Evolutionary conservation across 2,888 invertebrate species (phyloP).

Genomic region (Hyalella azteca): DNA sequence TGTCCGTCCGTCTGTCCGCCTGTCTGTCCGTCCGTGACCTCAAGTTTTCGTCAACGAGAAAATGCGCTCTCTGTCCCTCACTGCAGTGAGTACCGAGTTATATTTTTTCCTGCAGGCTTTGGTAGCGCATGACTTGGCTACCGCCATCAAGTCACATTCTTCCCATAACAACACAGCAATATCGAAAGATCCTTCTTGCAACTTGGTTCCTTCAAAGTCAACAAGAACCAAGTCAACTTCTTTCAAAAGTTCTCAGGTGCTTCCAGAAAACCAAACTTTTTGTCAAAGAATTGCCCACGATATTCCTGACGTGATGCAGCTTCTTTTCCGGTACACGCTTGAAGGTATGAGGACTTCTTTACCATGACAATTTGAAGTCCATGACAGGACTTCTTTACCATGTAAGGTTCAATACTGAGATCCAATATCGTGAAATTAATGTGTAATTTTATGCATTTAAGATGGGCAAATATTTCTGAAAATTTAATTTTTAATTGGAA

Average conservation of each 20-base stretch:
- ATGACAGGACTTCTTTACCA: too few relatives aligned
- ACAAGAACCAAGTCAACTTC: conserved; percentile 60
- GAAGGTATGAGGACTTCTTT: conserved; percentile 63
- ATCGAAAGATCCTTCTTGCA: neutral
- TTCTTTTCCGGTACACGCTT: conserved; percentile 64
- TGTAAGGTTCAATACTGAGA: too few relatives aligned
- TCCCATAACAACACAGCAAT: conserved; percentile 37
- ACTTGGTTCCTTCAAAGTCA: conserved; percentile 64
- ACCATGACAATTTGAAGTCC: too few relatives aligned
- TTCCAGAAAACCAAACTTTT: neutral
- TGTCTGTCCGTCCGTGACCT: too few relatives aligned
- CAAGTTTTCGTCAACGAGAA: too few relatives aligned
- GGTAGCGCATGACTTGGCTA: conserved; percentile 43
- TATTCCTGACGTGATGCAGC: conserved; percentile 62
- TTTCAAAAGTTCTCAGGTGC: neutral
- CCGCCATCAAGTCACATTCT: conserved; percentile 62
- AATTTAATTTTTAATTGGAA: too few relatives aligned
- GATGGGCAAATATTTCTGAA: too few relatives aligned
- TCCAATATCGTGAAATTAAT: too few relatives aligned
- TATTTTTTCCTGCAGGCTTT: conserved; percentile 8
- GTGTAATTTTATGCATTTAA: too few relatives aligned
- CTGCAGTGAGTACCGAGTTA: too few relatives aligned
- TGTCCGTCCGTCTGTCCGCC: too few relatives aligned
- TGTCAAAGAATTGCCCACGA: neutral
- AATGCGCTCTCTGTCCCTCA: too few relatives aligned